phyloP scores from a whole-genome alignment of 2,888 invertebrate species.

The Noctua janthina region DNA sequence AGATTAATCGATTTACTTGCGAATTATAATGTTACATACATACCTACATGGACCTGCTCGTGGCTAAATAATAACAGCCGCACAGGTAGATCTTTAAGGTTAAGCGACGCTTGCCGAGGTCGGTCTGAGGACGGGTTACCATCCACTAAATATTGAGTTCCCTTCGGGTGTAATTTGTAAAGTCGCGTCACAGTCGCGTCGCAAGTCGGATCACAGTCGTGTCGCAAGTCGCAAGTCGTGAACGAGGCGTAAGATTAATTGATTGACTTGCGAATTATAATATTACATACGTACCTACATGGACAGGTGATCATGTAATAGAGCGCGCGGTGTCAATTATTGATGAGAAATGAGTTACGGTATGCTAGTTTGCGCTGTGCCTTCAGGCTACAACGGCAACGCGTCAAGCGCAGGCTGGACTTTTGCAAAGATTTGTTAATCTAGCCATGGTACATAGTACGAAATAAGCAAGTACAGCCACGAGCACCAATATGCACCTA shows the following conservation, averaged over 20 bases:
- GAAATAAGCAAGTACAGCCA: background rate
- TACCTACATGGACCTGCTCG: constrained; percentile 1
- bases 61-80: too few relatives aligned
- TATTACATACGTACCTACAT: constrained; percentile 10
- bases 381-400: background rate
- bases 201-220: background rate
- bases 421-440: background rate
- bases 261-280: constrained; percentile 39
- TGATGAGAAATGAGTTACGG: constrained; percentile 26
- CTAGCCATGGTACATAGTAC: background rate
- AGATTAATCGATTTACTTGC: constrained; percentile 55
- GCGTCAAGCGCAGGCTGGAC: background rate
- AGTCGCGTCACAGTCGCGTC: background rate
- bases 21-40: constrained; percentile 44
- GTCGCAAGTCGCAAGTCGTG: background rate
- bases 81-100: background rate
- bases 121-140: background rate
- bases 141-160: background rate
- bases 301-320: constrained; percentile 38
- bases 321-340: constrained; percentile 30
- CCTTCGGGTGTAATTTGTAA: background rate
- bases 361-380: background rate
- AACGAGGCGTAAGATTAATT: constrained; percentile 46
- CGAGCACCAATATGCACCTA: too few relatives aligned
- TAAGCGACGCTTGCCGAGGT: background rate